Evolutionary conservation across 2,113 vertebrate species (phyloP).

Genomic region (Crotophaga sulcirostris): DNA sequence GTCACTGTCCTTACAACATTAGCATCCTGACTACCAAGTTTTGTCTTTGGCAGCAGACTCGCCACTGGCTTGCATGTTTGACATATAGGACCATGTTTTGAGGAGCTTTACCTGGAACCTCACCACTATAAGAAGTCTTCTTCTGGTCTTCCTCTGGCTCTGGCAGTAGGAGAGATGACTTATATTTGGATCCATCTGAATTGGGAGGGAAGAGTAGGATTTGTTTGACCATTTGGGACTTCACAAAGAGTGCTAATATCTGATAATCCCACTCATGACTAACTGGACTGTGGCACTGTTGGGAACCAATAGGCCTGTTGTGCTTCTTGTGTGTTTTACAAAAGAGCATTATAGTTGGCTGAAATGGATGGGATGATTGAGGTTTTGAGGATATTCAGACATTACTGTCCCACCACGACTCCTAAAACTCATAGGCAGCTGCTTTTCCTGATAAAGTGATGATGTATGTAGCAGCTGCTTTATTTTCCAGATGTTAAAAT

Average conservation of each 20-base stretch:
- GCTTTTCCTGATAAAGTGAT: not conserved
- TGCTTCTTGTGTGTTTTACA: not conserved
- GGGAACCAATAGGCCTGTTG: not conserved
- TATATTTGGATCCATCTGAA: not conserved
- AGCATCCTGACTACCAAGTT: not conserved
- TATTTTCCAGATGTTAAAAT: not conserved
- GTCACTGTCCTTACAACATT: not conserved
- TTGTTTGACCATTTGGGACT: not conserved
- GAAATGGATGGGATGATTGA: not conserved
- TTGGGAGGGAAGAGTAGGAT: not conserved
- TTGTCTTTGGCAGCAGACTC: not conserved
- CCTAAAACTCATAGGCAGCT: not conserved
- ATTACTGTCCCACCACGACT: not conserved
- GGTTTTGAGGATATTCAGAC: not conserved
- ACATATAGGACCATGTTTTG: not conserved
- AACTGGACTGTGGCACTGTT: not conserved
- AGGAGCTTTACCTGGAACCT: not conserved
- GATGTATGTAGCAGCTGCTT: not conserved
- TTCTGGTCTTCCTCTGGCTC: not conserved
- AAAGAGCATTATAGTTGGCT: not conserved
- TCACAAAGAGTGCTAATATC: not conserved
- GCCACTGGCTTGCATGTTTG: fast-evolving
- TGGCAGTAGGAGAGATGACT: not conserved
- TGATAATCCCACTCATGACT: not conserved
- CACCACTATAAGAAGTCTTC: not conserved